These are phyloP conservation scores for Rhyacophila brunnea DNA, from an alignment of 1,140 invertebrate genomes.

Conservation along the genomic window DNA sequence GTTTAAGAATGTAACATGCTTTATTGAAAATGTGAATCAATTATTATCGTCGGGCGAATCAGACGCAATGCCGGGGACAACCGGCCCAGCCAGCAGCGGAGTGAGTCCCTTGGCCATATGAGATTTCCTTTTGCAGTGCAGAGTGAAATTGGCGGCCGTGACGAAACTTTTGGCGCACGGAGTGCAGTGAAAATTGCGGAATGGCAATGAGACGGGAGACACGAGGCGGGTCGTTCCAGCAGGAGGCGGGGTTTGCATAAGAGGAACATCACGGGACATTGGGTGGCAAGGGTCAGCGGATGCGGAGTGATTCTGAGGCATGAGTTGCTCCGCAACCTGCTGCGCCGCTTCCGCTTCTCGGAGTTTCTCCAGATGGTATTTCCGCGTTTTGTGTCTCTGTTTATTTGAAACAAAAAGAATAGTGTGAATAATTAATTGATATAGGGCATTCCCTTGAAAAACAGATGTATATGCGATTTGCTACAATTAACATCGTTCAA, in stretches of 20 bases:
- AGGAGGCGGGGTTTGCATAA: neutral
- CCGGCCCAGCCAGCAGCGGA: neutral
- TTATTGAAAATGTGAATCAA: too few relatives aligned
- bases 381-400: constrained; percentile 20
- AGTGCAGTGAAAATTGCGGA: constrained; percentile 6
- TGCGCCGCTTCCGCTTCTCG: neutral
- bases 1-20: too few relatives aligned
- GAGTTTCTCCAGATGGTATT: constrained; percentile 18
- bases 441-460: too few relatives aligned
- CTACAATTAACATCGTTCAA: too few relatives aligned
- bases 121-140: constrained; percentile 38
- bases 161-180: constrained; percentile 52
- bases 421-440: neutral
- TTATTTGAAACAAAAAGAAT: neutral
- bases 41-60: too few relatives aligned
- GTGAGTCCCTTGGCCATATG: constrained; percentile 18
- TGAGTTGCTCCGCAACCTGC: too few relatives aligned
- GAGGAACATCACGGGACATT: neutral
- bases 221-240: neutral
- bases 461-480: too few relatives aligned
- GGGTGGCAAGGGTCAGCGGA: neutral
- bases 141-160: constrained; percentile 41
- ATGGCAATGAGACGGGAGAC: neutral
- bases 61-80: neutral
- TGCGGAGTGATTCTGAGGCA: neutral